These are phyloP conservation scores for Oxygymnocypris stewartii DNA, from an alignment of 2,113 vertebrate species.

Conservation along the genomic window DNA sequence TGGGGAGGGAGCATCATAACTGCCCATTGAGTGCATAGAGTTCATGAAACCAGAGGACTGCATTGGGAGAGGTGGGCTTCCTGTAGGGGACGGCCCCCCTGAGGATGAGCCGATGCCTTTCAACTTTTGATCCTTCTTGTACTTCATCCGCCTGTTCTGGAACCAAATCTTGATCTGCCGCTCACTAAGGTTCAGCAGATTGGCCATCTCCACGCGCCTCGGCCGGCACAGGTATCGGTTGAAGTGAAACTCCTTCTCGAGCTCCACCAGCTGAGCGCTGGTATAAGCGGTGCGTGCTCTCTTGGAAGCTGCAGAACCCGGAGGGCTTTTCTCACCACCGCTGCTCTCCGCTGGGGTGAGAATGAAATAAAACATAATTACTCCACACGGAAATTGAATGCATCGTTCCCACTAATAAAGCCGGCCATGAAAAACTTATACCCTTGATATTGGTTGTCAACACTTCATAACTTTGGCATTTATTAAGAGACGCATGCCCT, in stretches of 20 bases:
- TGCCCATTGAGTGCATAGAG: slow-evolving; percentile 89
- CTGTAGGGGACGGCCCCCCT: slow-evolving; percentile 87
- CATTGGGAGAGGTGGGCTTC: slow-evolving; percentile 91
- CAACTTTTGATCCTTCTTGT: slow-evolving; percentile 96
- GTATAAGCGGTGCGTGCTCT: slow-evolving; percentile 97
- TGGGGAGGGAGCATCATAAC: slow-evolving; percentile 91
- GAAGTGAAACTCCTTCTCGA: slow-evolving; percentile 91
- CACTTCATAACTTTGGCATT: slow-evolving; percentile 95
- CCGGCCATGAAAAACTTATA: slow-evolving; percentile 73
- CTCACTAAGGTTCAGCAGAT: slow-evolving; percentile 94
- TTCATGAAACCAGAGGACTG: slow-evolving; percentile 92
- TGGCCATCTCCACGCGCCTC: slow-evolving; percentile 95
- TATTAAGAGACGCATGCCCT: slow-evolving; percentile 92
- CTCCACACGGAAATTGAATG: slow-evolving; percentile 88
- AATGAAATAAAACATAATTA: slow-evolving; percentile 91
- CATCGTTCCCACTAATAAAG: slow-evolving; percentile 90
- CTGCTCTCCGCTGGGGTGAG: slow-evolving; percentile 84
- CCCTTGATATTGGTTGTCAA: slow-evolving; percentile 84
- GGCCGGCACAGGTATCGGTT: slow-evolving; percentile 95
- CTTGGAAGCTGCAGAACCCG: slow-evolving; percentile 92
- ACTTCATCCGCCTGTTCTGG: slow-evolving; percentile 97
- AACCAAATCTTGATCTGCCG: slow-evolving; percentile 99
- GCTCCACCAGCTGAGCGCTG: slow-evolving; percentile 90
- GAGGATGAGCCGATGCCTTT: slow-evolving; percentile 95
- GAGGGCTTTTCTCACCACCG: slow-evolving; percentile 92